A percentile compares a stretch with the other conserved stretches of the same genome.
These are phyloP conservation scores for Zaprionus gabonicus DNA, from an alignment of 1,140 invertebrate genomes.

Conservation along the genomic window DNA sequence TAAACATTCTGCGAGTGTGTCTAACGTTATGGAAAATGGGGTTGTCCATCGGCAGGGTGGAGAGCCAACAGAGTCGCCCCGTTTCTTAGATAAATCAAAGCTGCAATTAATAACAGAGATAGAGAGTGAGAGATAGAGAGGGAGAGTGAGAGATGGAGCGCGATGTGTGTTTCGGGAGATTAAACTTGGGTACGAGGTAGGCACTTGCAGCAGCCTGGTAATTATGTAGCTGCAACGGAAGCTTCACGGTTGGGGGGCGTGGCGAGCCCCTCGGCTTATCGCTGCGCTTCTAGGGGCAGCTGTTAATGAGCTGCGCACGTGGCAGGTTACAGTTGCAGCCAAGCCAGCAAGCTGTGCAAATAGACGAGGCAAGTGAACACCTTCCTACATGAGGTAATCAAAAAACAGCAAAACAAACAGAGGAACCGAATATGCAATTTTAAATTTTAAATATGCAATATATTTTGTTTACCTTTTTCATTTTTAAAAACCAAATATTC, in stretches of 20 bases:
- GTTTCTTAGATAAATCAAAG: constrained; percentile 77
- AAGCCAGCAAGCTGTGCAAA: background rate
- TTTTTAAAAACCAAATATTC: too few species aligned
- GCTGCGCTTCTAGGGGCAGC: constrained; percentile 1
- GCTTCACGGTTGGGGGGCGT: background rate
- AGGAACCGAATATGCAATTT: background rate
- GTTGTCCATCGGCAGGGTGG: constrained; percentile 26
- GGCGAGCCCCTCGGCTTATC: background rate
- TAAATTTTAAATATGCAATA: background rate
- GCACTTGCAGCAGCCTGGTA: constrained; percentile 73
- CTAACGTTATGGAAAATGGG: constrained; percentile 70
- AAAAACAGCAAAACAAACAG: background rate
- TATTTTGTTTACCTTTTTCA: too few species aligned
- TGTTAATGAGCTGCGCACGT: constrained; percentile 3
- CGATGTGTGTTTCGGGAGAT: background rate
- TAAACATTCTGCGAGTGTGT: constrained; percentile 69
- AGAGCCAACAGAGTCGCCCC: constrained; percentile 4
- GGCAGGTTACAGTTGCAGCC: background rate
- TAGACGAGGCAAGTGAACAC: background rate
- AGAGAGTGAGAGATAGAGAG: background rate
- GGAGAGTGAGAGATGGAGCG: background rate
- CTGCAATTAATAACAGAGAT: constrained; percentile 70
- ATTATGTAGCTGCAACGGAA: constrained; percentile 53
- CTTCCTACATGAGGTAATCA: background rate
- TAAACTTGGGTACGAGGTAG: constrained; percentile 41